Conservation (phyloP, 2,797 vertebrate species). For the Falco rusticolus region DNA sequence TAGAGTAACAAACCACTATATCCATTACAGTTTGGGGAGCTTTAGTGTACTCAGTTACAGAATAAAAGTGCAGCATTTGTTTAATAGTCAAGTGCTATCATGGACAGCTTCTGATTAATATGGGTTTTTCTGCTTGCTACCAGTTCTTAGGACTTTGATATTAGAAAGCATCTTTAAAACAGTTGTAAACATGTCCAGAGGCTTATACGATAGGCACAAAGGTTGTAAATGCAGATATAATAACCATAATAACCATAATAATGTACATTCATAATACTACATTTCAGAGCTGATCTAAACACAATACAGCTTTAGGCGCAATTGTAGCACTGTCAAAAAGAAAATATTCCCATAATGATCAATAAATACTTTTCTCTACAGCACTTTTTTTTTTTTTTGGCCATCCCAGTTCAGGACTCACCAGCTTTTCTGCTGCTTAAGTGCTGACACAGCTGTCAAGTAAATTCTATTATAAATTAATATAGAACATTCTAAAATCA, state of each 20-base stretch:
- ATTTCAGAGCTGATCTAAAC: neutral
- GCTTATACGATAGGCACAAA: neutral
- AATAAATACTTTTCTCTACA: neutral
- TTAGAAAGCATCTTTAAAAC: neutral
- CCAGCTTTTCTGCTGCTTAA: neutral
- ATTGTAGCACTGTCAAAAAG: neutral
- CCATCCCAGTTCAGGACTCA: neutral
- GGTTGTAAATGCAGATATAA: neutral
- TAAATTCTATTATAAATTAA: neutral
- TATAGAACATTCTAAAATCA: neutral
- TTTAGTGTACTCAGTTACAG: neutral
- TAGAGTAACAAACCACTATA: neutral
- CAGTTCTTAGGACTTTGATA: neutral
- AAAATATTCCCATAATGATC: neutral
- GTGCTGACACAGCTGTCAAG: neutral
- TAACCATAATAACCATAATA: neutral
- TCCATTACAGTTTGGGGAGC: neutral
- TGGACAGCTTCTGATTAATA: neutral
- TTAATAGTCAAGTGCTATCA: neutral
- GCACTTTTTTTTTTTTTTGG: neutral
- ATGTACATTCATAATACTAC: neutral
- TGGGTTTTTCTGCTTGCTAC: neutral
- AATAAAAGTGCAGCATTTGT: neutral
- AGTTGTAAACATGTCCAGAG: neutral
- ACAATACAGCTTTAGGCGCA: neutral